Evolutionary conservation across 92 coral and sea anemone genomes (phyloP).

Genomic region (Blastomussa wellsi): DNA sequence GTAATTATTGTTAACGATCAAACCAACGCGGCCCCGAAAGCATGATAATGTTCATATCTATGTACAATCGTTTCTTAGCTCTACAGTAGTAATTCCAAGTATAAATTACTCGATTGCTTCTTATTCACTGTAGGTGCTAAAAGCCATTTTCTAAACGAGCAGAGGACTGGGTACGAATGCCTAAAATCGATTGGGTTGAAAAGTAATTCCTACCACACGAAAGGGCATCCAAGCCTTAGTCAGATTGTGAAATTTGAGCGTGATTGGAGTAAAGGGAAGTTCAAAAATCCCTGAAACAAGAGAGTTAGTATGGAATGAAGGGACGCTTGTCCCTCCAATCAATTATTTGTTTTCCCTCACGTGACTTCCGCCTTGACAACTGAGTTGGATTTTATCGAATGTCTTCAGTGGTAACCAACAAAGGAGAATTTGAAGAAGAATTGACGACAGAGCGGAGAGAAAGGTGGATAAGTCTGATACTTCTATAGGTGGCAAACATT

Average conservation of each 20-base stretch:
- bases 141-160: too few relatives aligned
- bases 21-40: not conserved
- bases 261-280: too few relatives aligned
- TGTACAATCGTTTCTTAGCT: not conserved
- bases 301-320: too few relatives aligned
- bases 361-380: conserved; percentile 44
- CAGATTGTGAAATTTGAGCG: too few relatives aligned
- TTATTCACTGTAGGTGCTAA: not conserved
- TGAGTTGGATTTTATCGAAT: conserved; percentile 34
- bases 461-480: conserved; percentile 33
- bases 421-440: conserved; percentile 42
- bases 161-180: too few relatives aligned
- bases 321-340: too few relatives aligned
- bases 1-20: not conserved
- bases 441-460: conserved; percentile 31
- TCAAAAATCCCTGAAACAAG: too few relatives aligned
- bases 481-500: too few relatives aligned
- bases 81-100: not conserved
- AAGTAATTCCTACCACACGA: too few relatives aligned
- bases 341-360: too few relatives aligned
- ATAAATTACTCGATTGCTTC: not conserved
- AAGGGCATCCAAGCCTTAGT: too few relatives aligned
- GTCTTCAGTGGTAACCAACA: conserved; percentile 28
- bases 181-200: too few relatives aligned
- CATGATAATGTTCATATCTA: not conserved